These are phyloP conservation scores for Vulpes vulpes DNA, from an alignment of 2,113 vertebrate genomes.

Conservation along the genomic window DNA sequence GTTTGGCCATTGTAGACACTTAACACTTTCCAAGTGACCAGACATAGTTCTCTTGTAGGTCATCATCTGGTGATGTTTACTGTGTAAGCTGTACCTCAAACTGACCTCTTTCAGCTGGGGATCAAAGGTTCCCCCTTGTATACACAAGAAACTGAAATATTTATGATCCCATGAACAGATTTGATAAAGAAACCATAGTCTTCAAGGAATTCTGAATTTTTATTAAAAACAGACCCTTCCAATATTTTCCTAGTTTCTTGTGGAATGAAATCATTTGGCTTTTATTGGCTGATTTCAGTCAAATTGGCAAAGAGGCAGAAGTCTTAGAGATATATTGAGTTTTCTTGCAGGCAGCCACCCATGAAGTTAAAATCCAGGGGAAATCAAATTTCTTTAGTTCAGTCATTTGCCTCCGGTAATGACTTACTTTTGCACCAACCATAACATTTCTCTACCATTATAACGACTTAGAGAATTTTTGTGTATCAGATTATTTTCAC, in stretches of 20 bases:
- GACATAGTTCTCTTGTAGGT: background rate
- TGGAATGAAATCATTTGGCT: constrained; percentile 64
- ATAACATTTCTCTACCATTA: constrained; percentile 77
- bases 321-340: constrained; percentile 66
- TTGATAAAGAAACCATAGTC: constrained; percentile 26
- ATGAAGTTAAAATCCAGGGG: constrained; percentile 77
- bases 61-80: background rate
- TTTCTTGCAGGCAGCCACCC: constrained; percentile 77
- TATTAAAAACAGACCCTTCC: constrained; percentile 57
- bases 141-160: background rate
- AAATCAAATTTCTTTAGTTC: constrained; percentile 82
- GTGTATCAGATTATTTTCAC: constrained; percentile 78
- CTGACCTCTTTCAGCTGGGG: background rate
- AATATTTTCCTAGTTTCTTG: constrained; percentile 40
- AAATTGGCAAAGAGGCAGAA: constrained; percentile 72
- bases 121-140: background rate
- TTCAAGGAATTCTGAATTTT: constrained; percentile 59
- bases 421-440: constrained; percentile 73
- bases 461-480: constrained; percentile 69
- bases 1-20: background rate
- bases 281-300: constrained; percentile 73
- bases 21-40: background rate
- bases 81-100: background rate
- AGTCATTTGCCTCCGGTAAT: constrained; percentile 82
- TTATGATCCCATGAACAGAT: background rate